A percentile compares a stretch with the other conserved stretches of the same genome.
Conservation (phyloP, 2,888 invertebrate species). For the Apocheima hispidaria region DNA sequence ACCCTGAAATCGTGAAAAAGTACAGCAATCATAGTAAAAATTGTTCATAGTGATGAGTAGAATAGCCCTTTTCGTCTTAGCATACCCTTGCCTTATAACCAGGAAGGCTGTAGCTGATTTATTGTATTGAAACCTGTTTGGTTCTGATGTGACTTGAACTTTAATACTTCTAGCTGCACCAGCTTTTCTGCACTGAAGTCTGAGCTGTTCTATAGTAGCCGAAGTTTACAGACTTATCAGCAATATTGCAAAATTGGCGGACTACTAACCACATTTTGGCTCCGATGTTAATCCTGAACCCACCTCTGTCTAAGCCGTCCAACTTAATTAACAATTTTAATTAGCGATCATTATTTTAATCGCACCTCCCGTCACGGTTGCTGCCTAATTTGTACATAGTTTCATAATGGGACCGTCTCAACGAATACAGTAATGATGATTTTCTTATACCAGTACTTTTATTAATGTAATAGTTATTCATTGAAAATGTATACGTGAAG, state of each 20-base stretch:
- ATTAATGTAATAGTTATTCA: conserved; percentile 23
- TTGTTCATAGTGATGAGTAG: too few relatives aligned
- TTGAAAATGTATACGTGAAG: conserved; percentile 11
- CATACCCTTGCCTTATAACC: too few relatives aligned
- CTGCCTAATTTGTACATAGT: conserved; percentile 61
- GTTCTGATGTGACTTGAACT: neutral
- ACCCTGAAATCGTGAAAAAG: too few relatives aligned
- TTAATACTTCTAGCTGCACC: neutral
- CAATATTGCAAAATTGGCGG: conserved; percentile 32
- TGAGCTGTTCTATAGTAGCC: conserved; percentile 2
- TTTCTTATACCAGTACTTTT: conserved; percentile 47
- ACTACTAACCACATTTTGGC: conserved; percentile 32
- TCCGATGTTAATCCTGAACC: conserved; percentile 40
- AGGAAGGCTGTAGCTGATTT: too few relatives aligned
- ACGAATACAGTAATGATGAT: conserved; percentile 48
- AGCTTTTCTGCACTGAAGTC: conserved; percentile 5
- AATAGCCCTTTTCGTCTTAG: too few relatives aligned
- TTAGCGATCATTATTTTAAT: conserved; percentile 70
- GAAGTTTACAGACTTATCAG: conserved; percentile 26
- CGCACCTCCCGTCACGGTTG: conserved; percentile 66
- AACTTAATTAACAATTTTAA: conserved; percentile 70
- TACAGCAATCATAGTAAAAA: too few relatives aligned
- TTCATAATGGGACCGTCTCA: conserved; percentile 48
- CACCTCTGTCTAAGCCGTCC: conserved; percentile 53
- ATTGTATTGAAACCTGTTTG: neutral